These are phyloP conservation scores for Sander lucioperca DNA, from an alignment of 2,113 vertebrate genomes.

Conservation along the genomic window DNA sequence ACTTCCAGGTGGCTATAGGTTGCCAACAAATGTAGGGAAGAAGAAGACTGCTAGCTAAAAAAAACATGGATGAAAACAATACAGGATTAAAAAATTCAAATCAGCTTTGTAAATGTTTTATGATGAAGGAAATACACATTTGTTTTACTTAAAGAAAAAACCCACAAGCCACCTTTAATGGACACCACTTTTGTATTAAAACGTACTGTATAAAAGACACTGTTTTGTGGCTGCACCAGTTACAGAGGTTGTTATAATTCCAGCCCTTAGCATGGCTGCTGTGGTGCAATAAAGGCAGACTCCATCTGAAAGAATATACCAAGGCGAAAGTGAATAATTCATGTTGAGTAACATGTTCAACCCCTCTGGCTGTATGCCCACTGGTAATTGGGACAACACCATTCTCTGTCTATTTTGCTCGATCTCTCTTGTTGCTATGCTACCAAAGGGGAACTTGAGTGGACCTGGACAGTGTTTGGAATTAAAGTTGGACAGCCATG, in stretches of 20 bases:
- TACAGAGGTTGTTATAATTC: slow-evolving; percentile 15
- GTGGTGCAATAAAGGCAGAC: slow-evolving; percentile 55
- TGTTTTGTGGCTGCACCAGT: not conserved
- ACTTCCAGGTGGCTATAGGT: not conserved
- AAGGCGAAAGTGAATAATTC: slow-evolving; percentile 83
- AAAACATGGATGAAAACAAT: not conserved
- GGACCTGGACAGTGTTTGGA: slow-evolving; percentile 68
- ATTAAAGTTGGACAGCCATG: slow-evolving; percentile 62
- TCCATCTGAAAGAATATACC: slow-evolving; percentile 75
- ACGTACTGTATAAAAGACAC: not conserved
- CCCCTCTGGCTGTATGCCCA: slow-evolving; percentile 72
- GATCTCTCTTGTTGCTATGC: slow-evolving; percentile 81
- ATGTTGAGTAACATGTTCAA: slow-evolving; percentile 79
- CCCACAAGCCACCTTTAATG: not conserved
- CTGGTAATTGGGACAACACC: slow-evolving; percentile 82
- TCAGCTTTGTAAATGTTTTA: not conserved
- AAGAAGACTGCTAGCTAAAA: not conserved
- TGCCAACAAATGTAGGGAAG: not conserved
- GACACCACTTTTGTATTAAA: not conserved
- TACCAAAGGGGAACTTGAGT: slow-evolving; percentile 78
- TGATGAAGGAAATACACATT: not conserved
- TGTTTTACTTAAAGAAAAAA: not conserved
- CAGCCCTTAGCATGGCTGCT: slow-evolving; percentile 19
- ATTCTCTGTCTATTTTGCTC: slow-evolving; percentile 76
- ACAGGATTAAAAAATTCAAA: not conserved